A percentile compares a stretch with the other conserved stretches of the same genome.
These are phyloP conservation scores for Drosophila stalkeri DNA, from an alignment of 2,888 invertebrate genomes.

Conservation along the genomic window DNA sequence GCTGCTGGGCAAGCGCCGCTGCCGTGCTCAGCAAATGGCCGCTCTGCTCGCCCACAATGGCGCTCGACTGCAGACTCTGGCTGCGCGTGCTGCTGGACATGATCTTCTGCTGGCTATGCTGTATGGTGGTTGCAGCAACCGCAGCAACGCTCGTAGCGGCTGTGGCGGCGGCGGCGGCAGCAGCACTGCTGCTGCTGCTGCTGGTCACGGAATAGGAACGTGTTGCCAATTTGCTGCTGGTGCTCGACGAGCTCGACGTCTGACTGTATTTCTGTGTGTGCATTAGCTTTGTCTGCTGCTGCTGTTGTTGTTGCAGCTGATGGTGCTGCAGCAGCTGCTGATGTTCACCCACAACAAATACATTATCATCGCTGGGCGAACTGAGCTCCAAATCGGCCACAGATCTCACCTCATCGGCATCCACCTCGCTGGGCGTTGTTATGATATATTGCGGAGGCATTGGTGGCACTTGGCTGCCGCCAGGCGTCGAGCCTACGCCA, in stretches of 20 bases:
- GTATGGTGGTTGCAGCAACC: background rate
- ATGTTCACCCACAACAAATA: constrained; percentile 47
- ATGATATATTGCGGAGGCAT: constrained; percentile 84
- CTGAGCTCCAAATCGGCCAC: constrained; percentile 67
- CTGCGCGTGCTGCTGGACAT: constrained; percentile 81
- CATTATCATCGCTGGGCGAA: constrained; percentile 56
- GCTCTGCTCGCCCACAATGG: constrained; percentile 75
- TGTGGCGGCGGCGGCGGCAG: constrained; percentile 11
- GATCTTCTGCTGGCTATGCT: constrained; percentile 69
- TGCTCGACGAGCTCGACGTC: constrained; percentile 55
- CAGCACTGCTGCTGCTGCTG: constrained; percentile 54
- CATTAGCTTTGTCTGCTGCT: constrained; percentile 53
- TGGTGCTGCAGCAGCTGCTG: constrained; percentile 18
- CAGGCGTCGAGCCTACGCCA: constrained; percentile 19
- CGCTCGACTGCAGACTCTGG: constrained; percentile 83
- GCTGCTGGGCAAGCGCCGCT: constrained; percentile 85
- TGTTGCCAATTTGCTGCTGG: constrained; percentile 71
- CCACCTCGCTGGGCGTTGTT: constrained; percentile 84
- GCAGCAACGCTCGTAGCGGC: background rate
- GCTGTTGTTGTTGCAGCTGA: constrained; percentile 61
- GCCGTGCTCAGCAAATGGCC: constrained; percentile 53
- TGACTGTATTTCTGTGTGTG: constrained; percentile 64
- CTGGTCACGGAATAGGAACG: constrained; percentile 72
- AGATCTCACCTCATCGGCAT: constrained; percentile 81
- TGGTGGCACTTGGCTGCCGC: constrained; percentile 43